These are phyloP conservation scores for Sterrhoptilus dennistouni DNA, from an alignment of 2,113 vertebrate genomes.

Conservation along the genomic window DNA sequence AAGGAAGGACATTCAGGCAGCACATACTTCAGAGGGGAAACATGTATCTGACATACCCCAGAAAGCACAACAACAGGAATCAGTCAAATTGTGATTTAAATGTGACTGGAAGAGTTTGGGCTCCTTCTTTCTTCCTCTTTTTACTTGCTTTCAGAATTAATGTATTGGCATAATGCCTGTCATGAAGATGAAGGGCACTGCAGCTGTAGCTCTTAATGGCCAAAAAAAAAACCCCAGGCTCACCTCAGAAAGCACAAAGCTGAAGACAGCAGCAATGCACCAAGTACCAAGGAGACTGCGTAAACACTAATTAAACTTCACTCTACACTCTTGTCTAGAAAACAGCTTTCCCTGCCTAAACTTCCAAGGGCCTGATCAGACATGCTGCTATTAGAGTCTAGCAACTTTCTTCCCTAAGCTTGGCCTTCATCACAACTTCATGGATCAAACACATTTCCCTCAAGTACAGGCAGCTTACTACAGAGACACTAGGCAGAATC, in stretches of 20 bases:
- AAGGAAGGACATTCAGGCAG: background rate
- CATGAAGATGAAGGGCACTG: conserved; percentile 54
- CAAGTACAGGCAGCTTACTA: background rate
- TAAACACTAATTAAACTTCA: conserved; percentile 59
- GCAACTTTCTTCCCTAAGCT: background rate
- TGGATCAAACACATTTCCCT: background rate
- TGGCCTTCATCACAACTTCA: background rate
- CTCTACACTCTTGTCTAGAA: background rate
- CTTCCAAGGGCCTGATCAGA: conserved; percentile 28
- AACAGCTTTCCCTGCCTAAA: background rate
- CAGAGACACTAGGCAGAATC: background rate
- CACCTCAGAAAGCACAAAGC: conserved; percentile 44
- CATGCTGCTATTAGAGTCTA: background rate
- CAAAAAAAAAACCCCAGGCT: conserved; percentile 35
- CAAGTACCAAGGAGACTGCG: conserved; percentile 56
- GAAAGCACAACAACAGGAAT: background rate
- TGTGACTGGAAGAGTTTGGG: background rate
- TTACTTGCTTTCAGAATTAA: conserved; percentile 21
- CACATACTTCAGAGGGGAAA: background rate
- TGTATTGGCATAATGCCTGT: conserved; percentile 46
- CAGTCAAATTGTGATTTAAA: background rate
- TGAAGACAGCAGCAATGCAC: conserved; percentile 63
- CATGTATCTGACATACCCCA: background rate
- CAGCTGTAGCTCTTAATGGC: conserved; percentile 34
- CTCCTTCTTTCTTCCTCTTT: background rate